Evolutionary conservation across 2,113 vertebrate genomes (phyloP).

Genomic region (Siniperca chuatsi): DNA sequence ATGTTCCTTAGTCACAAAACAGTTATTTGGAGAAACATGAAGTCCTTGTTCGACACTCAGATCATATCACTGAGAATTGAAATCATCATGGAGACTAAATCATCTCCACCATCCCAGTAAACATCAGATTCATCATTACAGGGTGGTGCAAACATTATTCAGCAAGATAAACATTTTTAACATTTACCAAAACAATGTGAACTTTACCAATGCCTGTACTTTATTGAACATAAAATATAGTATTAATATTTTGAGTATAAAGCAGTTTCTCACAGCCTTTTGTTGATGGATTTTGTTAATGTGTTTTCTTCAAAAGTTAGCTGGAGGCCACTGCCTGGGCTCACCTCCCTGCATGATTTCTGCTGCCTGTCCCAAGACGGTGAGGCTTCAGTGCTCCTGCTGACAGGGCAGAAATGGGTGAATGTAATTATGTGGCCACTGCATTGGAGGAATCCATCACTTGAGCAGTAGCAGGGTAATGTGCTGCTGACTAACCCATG

Average conservation of each 20-base stretch:
- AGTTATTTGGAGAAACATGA: conserved; percentile 1
- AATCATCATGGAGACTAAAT: neutral
- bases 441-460: conserved; percentile 82
- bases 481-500: conserved; percentile 75
- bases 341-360: conserved; percentile 70
- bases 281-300: conserved; percentile 44
- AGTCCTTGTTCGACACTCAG: neutral
- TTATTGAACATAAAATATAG: conserved; percentile 35
- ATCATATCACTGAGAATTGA: neutral
- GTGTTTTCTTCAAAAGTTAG: conserved; percentile 44
- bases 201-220: neutral
- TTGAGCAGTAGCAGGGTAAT: conserved; percentile 69
- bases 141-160: neutral
- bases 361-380: conserved; percentile 60
- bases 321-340: conserved; percentile 40
- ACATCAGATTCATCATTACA: neutral
- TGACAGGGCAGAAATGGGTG: conserved; percentile 82
- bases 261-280: conserved; percentile 14
- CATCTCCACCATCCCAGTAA: neutral
- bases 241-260: conserved; percentile 15
- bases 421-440: conserved; percentile 83
- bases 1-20: conserved; percentile 8
- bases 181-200: neutral
- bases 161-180: conserved; percentile 8
- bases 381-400: conserved; percentile 71